phyloP scores from a whole-genome alignment of 2,113 vertebrate genomes.

The Micronycteris hirsuta region DNA sequence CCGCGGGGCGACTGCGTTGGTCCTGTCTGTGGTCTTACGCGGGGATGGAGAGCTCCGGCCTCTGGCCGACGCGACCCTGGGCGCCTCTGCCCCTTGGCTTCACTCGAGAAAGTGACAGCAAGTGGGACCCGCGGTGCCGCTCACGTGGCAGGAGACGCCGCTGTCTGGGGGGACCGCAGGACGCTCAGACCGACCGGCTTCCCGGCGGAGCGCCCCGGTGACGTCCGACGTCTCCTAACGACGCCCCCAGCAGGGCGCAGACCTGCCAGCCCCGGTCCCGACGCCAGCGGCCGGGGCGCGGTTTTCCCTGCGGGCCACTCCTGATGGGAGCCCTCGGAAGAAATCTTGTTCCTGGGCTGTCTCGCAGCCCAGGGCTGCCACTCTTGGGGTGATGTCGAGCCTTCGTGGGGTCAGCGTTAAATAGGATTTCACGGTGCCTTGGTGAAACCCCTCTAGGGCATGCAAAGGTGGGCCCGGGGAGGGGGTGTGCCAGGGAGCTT shows the following conservation, averaged over 20 bases:
- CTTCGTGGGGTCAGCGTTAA: background rate
- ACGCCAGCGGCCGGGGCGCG: background rate
- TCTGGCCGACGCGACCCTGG: background rate
- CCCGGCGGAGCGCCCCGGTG: background rate
- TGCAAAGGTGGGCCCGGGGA: background rate
- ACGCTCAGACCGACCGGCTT: background rate
- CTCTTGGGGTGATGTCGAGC: background rate
- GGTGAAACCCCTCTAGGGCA: background rate
- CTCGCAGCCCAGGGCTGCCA: background rate
- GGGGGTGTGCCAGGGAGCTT: background rate
- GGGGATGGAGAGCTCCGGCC: background rate
- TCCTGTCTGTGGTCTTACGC: background rate
- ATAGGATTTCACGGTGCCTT: fast-evolving
- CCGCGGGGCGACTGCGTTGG: background rate
- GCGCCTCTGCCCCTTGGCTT: background rate
- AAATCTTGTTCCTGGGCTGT: background rate
- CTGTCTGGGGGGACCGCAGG: background rate
- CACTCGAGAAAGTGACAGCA: background rate
- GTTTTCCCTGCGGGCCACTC: background rate
- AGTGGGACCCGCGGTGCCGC: background rate
- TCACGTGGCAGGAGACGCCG: background rate
- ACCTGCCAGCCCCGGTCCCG: background rate
- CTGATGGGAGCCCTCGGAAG: background rate
- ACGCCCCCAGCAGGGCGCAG: background rate
- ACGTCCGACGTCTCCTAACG: too few species aligned